Evolutionary conservation across 2,113 vertebrate genomes (phyloP).

Genomic region (Perca flavescens): DNA sequence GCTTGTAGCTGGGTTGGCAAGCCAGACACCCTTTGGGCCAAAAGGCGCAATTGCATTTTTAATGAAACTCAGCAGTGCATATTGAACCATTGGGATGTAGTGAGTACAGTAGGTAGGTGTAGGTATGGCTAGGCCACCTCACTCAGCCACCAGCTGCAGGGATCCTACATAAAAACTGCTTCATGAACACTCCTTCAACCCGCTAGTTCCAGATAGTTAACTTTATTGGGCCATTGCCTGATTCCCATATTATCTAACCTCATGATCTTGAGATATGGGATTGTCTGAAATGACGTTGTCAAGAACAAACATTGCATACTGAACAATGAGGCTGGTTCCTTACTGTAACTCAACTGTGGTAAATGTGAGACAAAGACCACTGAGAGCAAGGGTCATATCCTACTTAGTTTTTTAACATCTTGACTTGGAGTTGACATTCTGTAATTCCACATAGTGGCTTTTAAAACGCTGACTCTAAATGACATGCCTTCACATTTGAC

Average conservation of each 20-base stretch:
- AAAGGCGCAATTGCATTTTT: conserved; percentile 64
- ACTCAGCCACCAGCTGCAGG: neutral
- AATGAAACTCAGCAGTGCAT: conserved; percentile 67
- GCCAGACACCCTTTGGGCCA: conserved; percentile 58
- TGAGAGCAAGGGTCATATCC: neutral
- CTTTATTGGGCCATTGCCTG: conserved; percentile 28
- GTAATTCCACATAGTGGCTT: neutral
- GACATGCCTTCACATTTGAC: neutral
- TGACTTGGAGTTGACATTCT: neutral
- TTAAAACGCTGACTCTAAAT: neutral
- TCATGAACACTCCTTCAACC: conserved; percentile 5
- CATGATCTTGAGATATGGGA: conserved; percentile 38
- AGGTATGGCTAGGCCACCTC: conserved; percentile 5
- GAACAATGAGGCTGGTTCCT: conserved; percentile 17
- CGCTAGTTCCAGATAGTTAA: conserved; percentile 48
- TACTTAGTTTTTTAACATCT: neutral
- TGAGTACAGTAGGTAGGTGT: conserved; percentile 17
- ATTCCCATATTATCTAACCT: conserved; percentile 36
- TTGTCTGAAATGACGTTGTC: conserved; percentile 27
- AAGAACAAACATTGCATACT: conserved; percentile 36
- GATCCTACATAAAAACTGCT: conserved; percentile 38
- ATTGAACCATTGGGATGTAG: conserved; percentile 63
- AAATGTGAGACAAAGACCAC: neutral
- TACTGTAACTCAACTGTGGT: neutral
- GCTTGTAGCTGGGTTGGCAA: conserved; percentile 52